Base-by-base conservation (phyloP, 2,113 vertebrate species). In the Dromaius novaehollandiae region DNA sequence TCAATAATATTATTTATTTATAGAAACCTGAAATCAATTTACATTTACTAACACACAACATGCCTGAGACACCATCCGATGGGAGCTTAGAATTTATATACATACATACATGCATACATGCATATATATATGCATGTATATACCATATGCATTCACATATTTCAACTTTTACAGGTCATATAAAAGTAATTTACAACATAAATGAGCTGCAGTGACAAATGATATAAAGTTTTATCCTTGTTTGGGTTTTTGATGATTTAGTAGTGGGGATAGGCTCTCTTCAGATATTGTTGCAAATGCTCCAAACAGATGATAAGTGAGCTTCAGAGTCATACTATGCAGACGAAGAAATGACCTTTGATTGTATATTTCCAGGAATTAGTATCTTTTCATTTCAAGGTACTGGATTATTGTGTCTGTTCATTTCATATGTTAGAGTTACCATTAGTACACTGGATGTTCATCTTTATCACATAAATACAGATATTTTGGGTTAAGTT, bases 21-120 rank as follows among this genome's bases (percentile, higher is more conserved):
- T 19, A n/a, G 40, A 77, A 82, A 80, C 0, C 2, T n/a, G 26
- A 73, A 13, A n/a, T 28, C 36, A 7, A 32, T 3, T 4, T 3
- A 3, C 3, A 8, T 81, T 70, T 89, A 51, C 3, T 56, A 84
- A 17, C 4, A 65, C 0, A 0, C 0, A 50, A 86, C 70, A 84
- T 42, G 4, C 40, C 28, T 58, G 19, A n/a, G 1, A 64, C 34
- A 14, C 1, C 3, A 22, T 55, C 34, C 18, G 9, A 17, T 16
- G 7, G 4, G 30, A 82, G 8, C 82, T 15, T 82, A 4, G 25
- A 68, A 5, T 81, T 77, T 58, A 87, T n/a, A 75, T 38, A 36
- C 28, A 14, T 25, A 38, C 3, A 42, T 53, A 18, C 1, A 30
- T 55, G 13, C 38, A 38, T 38, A 38, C 38, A 38, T 38, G 38